Evolutionary conservation across 2,797 vertebrate genomes (phyloP).

Genomic region (Eulemur rubriventer): DNA sequence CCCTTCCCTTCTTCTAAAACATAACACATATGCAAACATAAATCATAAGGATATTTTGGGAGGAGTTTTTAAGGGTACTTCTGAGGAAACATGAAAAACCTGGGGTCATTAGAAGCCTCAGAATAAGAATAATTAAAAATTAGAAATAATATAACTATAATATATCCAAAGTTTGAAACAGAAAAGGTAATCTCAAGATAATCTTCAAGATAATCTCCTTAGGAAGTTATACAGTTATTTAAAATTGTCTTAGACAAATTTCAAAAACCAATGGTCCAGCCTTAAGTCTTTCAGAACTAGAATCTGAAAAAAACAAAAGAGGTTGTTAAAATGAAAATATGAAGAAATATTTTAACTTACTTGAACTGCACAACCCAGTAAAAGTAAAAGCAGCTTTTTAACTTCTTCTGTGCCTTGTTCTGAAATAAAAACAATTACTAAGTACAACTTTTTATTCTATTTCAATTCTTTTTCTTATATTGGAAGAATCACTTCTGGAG

Average conservation of each 20-base stretch:
- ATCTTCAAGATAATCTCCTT: slow-evolving; percentile 40
- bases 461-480: slow-evolving; percentile 22
- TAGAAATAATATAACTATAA: neutral
- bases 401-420: slow-evolving; percentile 96
- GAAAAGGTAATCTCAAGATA: neutral
- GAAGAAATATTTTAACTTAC: slow-evolving; percentile 83
- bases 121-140: neutral
- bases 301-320: slow-evolving; percentile 6
- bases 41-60: neutral
- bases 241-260: neutral
- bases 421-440: slow-evolving; percentile 74
- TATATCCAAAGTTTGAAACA: slow-evolving; percentile 20
- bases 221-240: neutral
- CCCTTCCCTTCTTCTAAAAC: neutral
- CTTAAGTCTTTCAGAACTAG: slow-evolving; percentile 53
- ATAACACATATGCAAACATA: neutral
- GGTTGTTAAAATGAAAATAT: slow-evolving; percentile 8
- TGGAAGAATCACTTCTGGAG: neutral
- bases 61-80: neutral
- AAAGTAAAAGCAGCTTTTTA: slow-evolving; percentile 94
- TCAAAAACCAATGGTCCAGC: neutral
- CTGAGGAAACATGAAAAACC: slow-evolving; percentile 1
- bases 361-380: slow-evolving; percentile 98
- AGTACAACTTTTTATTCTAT: slow-evolving; percentile 34
- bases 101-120: neutral